phyloP scores from a whole-genome alignment of 2,888 invertebrate species.

The Automeris io region DNA sequence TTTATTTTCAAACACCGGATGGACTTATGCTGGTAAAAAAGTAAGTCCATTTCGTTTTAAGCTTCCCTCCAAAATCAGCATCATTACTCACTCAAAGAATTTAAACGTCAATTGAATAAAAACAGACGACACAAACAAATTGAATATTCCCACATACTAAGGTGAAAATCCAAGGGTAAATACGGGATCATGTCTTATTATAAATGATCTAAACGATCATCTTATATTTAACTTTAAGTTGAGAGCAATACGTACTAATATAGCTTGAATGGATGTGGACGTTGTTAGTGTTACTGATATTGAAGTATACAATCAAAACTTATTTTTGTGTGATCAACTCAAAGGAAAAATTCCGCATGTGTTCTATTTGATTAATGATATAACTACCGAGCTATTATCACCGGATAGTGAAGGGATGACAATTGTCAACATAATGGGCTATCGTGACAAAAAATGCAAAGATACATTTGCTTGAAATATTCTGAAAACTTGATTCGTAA shows the following conservation, averaged over 20 bases:
- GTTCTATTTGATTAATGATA: conserved; percentile 68
- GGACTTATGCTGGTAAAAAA: conserved; percentile 11
- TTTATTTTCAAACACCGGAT: conserved; percentile 7
- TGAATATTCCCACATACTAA: conserved; percentile 72
- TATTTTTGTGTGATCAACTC: conserved; percentile 57
- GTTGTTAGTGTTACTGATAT: conserved; percentile 46
- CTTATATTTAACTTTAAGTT: conserved; percentile 27
- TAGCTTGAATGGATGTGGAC: conserved; percentile 22
- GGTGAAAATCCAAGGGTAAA: conserved; percentile 74
- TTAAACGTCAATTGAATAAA: conserved; percentile 72
- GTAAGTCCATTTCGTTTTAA: conserved; percentile 27
- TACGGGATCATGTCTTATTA: conserved; percentile 54
- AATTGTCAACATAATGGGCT: conserved; percentile 35
- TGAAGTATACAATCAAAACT: conserved; percentile 60
- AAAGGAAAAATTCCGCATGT: conserved; percentile 62
- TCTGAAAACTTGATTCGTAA: neutral
- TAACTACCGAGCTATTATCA: conserved; percentile 62
- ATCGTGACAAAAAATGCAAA: conserved; percentile 4
- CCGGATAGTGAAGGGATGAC: conserved; percentile 49
- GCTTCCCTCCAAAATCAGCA: conserved; percentile 43
- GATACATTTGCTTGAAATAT: neutral
- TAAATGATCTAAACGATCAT: conserved; percentile 44
- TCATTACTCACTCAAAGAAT: conserved; percentile 65
- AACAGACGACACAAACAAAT: conserved; percentile 72
- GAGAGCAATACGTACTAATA: conserved; percentile 21